Conservation (phyloP, 2,113 vertebrate species). For the Macrotus californicus region DNA sequence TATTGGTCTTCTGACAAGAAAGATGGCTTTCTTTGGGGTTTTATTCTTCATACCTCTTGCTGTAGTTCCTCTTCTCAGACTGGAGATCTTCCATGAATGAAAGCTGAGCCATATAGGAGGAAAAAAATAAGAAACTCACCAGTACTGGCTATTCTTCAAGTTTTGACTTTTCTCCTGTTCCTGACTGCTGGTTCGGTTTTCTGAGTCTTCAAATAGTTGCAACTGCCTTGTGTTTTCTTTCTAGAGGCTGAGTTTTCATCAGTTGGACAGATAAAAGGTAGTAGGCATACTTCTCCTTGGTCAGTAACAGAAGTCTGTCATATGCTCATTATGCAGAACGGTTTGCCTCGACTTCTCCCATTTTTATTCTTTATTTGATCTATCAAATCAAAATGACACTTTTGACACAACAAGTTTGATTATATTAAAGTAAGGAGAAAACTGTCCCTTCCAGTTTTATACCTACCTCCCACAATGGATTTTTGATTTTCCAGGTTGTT, state of each 20-base stretch:
- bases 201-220: background rate
- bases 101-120: background rate
- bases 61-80: background rate
- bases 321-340: background rate
- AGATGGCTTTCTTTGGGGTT: background rate
- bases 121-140: background rate
- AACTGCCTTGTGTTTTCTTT: background rate
- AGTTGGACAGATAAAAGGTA: background rate
- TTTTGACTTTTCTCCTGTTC: background rate
- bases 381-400: background rate
- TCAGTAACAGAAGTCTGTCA: background rate
- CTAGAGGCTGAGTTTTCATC: background rate
- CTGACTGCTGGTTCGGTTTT: background rate
- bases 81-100: background rate
- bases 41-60: background rate
- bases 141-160: background rate
- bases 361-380: background rate
- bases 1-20: background rate
- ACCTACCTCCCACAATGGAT: background rate
- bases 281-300: background rate
- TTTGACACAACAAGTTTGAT: background rate
- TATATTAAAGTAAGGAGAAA: background rate
- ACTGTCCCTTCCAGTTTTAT: background rate
- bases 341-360: background rate
- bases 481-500: slow-evolving; percentile 12